Conservation (phyloP, 30 jellyfish, hydroid and myxozoan genomes). For the Aurelia aurita complex sp. Pacific region DNA sequence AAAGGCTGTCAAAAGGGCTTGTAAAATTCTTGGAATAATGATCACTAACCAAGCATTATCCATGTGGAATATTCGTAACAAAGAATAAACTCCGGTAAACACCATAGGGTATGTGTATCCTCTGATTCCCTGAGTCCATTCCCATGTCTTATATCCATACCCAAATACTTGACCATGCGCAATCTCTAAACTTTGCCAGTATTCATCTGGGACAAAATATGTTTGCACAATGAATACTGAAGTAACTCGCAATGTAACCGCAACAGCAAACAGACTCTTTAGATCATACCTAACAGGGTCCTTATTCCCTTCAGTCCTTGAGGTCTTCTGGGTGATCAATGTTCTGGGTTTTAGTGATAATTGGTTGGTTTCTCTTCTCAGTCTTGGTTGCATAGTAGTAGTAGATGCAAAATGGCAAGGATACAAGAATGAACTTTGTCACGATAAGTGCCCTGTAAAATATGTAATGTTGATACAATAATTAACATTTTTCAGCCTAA, state of each 20-base stretch:
- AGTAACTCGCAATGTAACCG: conserved; percentile 21
- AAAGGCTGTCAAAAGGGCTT: conserved; percentile 53
- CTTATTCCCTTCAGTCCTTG: neutral
- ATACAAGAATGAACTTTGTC: conserved; percentile 21
- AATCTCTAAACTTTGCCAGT: conserved; percentile 88
- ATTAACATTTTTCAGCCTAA: no score
- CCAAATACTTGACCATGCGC: conserved; percentile 85
- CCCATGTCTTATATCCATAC: conserved; percentile 90
- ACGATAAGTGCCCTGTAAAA: conserved; percentile 15
- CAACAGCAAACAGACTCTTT: neutral
- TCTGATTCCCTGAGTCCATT: conserved; percentile 75
- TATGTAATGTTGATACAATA: no score
- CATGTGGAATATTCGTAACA: conserved; percentile 11
- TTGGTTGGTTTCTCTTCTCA: neutral
- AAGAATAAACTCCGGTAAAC: conserved; percentile 27
- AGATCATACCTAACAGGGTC: neutral
- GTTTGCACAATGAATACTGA: conserved; percentile 76
- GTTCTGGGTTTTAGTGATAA: neutral
- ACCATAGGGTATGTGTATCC: conserved; percentile 64
- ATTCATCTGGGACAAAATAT: conserved; percentile 88
- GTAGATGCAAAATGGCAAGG: conserved; percentile 42
- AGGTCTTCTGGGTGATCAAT: neutral
- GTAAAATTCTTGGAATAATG: conserved; percentile 65
- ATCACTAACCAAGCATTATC: conserved; percentile 33
- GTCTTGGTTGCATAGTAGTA: conserved; percentile 18